Base-by-base conservation (phyloP, 2,888 invertebrate species). In the Zhengitettix transpicula region DNA sequence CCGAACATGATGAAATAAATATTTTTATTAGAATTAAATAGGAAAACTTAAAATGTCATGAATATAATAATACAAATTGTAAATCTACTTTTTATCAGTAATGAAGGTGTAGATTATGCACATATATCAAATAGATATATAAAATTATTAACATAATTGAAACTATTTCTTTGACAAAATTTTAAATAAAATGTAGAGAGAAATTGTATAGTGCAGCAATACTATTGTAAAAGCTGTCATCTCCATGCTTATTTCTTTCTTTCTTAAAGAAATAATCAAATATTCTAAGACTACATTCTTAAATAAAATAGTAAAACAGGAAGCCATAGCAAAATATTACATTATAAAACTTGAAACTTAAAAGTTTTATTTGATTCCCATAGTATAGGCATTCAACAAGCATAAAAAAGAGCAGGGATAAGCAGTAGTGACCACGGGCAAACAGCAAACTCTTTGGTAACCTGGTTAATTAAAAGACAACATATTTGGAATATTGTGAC, bases 361-460 rank as follows among this genome's bases (percentile, higher is more conserved):
- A 28, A 28, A 28, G 28, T 28, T 28, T 28, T 28, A 7, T 28
- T 28, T 28, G 28, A 28, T 28, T 28, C 28, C 28, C 28, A 28
- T 28, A 28, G 7, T 28, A 28, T 28, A 28, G 28, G 28, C 28
- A 28, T 28, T n/a, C 12, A 47, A 47, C n/a, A 47, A 14, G 47
- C 47, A 47, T 47, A 47, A 14, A 47, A 47, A 14, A 47, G 47
- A n/a, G 47, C 47, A 47, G 47, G 47, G 47, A 47, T 60, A 63
- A 65, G 65, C 65, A 65, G 63, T 61, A 64, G 61, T 60, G 65
- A 65, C 63, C 65, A 65, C 64, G 61, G 65, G 64, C 64, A 64
- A 63, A 64, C 64, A 64, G 62, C 59, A 58, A 60, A 59, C 57
- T 60, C 51, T 28, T 53, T 53, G 17, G 9, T 16, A 16, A 15